Evolutionary conservation across 2,113 vertebrate genomes (phyloP).

Genomic region (Opisthocomus hoazin): DNA sequence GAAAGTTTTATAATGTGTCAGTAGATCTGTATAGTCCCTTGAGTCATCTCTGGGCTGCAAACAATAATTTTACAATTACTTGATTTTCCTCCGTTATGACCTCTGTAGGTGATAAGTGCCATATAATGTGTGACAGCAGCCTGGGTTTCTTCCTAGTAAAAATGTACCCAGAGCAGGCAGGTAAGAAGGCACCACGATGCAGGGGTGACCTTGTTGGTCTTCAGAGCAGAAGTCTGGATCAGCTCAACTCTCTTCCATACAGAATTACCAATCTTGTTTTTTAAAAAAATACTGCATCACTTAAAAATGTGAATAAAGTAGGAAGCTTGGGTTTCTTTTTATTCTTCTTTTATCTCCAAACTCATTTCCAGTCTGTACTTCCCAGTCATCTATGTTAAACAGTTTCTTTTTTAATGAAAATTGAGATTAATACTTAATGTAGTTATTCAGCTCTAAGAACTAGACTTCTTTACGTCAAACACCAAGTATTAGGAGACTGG

Average conservation of each 20-base stretch:
- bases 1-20: background rate
- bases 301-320: background rate
- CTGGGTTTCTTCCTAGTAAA: background rate
- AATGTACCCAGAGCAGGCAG: background rate
- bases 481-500: background rate
- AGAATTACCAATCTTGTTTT: background rate
- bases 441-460: background rate
- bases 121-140: background rate
- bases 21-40: background rate
- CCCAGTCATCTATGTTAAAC: background rate
- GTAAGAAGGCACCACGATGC: background rate
- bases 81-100: background rate
- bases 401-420: background rate
- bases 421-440: background rate
- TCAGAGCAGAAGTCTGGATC: background rate
- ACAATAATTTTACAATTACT: background rate
- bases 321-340: background rate
- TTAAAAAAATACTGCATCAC: background rate
- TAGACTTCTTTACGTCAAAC: too few species aligned
- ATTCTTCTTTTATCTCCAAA: background rate
- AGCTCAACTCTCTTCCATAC: background rate
- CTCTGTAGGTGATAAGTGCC: background rate
- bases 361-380: background rate
- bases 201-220: background rate
- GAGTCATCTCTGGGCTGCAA: background rate